Conservation (phyloP, 2,113 vertebrate species). For the Thinocorus orbignyianus region DNA sequence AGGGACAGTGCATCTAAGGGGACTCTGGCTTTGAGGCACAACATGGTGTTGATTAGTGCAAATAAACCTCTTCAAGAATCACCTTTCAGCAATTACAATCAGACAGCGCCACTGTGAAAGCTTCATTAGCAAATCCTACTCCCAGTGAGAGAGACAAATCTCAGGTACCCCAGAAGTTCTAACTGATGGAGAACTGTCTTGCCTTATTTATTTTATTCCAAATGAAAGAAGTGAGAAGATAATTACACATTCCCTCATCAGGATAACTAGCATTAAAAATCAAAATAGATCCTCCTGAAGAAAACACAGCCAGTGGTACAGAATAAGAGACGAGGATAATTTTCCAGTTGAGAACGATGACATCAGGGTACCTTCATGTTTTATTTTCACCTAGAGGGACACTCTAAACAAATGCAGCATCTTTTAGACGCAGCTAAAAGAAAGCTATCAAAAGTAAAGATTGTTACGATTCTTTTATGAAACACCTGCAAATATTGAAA, state of each 20-base stretch:
- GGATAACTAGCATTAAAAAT: conserved; percentile 32
- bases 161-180: conserved; percentile 21
- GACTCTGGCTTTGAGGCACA: conserved; percentile 72
- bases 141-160: conserved; percentile 19
- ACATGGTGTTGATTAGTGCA: conserved; percentile 77
- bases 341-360: neutral
- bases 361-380: neutral
- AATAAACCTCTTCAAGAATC: conserved; percentile 65
- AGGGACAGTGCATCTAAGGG: conserved; percentile 51
- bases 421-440: neutral
- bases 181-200: conserved; percentile 7
- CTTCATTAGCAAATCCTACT: conserved; percentile 65
- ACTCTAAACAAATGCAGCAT: neutral
- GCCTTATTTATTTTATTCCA: conserved; percentile 25
- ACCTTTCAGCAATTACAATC: conserved; percentile 74
- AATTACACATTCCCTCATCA: conserved; percentile 6
- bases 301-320: conserved; percentile 7
- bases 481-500: neutral
- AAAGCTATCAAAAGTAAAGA: neutral
- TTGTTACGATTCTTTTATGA: neutral
- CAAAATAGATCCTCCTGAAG: neutral
- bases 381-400: neutral
- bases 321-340: neutral
- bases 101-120: conserved; percentile 53
- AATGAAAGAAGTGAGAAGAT: conserved; percentile 10